Evolutionary conservation across 2,797 vertebrate genomes (phyloP).

Genomic region (Orestias chungarensis): DNA sequence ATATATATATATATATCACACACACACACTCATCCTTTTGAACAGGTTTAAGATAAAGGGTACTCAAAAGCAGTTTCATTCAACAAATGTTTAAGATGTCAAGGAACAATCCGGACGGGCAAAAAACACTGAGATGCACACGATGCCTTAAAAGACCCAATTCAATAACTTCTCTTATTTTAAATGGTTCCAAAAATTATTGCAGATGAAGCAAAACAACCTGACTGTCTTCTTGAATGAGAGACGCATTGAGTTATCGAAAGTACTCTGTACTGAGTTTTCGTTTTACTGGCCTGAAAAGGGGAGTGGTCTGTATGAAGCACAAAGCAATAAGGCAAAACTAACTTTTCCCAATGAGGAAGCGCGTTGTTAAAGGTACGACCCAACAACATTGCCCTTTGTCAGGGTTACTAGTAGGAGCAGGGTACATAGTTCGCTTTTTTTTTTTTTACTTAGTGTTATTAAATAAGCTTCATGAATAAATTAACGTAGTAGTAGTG

Average conservation of each 20-base stretch:
- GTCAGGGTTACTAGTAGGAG: background rate
- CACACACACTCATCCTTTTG: background rate
- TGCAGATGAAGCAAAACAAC: background rate
- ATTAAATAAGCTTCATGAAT: background rate
- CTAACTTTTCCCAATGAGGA: background rate
- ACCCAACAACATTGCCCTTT: too few species aligned
- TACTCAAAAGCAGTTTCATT: conserved; percentile 3
- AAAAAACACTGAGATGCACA: too few species aligned
- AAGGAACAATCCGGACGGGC: too few species aligned
- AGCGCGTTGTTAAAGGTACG: background rate
- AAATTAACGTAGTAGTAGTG: background rate
- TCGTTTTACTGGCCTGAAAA: too few species aligned
- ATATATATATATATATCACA: background rate
- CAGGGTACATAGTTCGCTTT: background rate
- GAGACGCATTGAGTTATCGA: background rate
- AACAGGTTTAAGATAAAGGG: background rate
- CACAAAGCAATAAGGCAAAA: background rate
- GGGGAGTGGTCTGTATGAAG: background rate
- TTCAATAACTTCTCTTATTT: background rate
- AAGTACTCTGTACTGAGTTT: too few species aligned
- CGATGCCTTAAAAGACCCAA: background rate
- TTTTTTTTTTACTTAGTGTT: background rate
- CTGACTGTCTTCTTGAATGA: background rate
- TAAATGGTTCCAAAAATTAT: background rate
- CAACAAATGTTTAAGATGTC: too few species aligned